Evolutionary conservation across 2,113 vertebrate species (phyloP).

Genomic region (Gavia stellata): DNA sequence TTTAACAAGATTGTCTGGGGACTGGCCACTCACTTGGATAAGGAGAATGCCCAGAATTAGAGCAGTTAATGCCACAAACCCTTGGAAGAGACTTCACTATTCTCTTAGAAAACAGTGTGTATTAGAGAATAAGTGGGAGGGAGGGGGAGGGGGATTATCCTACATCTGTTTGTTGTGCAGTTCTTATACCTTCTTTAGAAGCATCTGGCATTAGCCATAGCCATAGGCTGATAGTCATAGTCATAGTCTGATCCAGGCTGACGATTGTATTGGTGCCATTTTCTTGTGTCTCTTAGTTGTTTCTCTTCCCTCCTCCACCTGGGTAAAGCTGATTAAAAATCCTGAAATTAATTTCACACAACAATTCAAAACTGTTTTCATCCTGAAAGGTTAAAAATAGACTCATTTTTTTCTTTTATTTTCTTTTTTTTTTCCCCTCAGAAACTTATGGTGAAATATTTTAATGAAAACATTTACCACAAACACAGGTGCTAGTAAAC

Average conservation of each 20-base stretch:
- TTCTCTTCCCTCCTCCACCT: not conserved
- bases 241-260: not conserved
- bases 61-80: not conserved
- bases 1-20: not conserved
- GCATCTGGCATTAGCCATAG: not conserved
- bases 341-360: constrained; percentile 23
- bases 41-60: not conserved
- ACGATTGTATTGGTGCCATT: not conserved
- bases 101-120: not conserved
- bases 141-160: not conserved
- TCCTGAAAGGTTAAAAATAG: constrained; percentile 13
- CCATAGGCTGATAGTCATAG: not conserved
- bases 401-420: not conserved
- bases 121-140: not conserved
- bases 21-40: not conserved
- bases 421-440: not conserved
- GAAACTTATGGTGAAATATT: not conserved
- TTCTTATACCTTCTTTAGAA: not conserved
- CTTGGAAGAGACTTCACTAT: not conserved
- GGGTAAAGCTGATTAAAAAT: constrained; percentile 37
- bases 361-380: not conserved
- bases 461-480: constrained; percentile 39
- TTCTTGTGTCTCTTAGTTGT: not conserved
- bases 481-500: constrained; percentile 46
- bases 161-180: not conserved